Percentiles rank a stretch among this genome's conserved stretches.
Conservation (phyloP, 2,113 vertebrate species). For the Gallinago media region DNA sequence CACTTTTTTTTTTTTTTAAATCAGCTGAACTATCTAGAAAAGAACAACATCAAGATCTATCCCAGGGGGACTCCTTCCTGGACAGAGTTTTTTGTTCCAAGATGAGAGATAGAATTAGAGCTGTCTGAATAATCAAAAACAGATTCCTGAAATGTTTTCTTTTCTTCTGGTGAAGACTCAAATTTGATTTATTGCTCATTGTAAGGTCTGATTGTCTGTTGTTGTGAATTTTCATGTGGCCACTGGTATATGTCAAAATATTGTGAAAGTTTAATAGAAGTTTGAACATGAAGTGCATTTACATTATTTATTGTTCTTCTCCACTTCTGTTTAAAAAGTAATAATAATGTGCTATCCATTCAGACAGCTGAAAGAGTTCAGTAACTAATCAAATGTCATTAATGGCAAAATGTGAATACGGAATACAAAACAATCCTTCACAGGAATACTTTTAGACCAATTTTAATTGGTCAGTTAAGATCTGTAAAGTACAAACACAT, state of each 20-base stretch:
- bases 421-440: background rate
- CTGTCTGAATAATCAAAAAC: background rate
- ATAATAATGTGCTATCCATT: background rate
- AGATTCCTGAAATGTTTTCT: background rate
- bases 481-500: background rate
- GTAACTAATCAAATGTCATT: background rate
- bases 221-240: conserved; percentile 10
- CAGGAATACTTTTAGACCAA: background rate
- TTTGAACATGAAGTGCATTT: background rate
- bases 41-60: background rate
- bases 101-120: conserved; percentile 28
- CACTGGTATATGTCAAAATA: background rate
- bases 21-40: background rate
- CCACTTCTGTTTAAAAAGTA: conserved; percentile 6
- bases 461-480: background rate
- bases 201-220: conserved; percentile 6
- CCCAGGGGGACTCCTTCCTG: background rate
- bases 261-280: conserved; percentile 26
- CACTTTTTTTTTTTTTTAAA: background rate
- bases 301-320: conserved; percentile 26
- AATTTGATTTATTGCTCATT: conserved; percentile 15
- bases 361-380: background rate
- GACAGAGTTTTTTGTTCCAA: background rate
- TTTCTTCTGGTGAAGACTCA: background rate
- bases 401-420: background rate